Evolutionary conservation across 2,113 vertebrate species (phyloP).

Genomic region (Lophotis ruficrista): DNA sequence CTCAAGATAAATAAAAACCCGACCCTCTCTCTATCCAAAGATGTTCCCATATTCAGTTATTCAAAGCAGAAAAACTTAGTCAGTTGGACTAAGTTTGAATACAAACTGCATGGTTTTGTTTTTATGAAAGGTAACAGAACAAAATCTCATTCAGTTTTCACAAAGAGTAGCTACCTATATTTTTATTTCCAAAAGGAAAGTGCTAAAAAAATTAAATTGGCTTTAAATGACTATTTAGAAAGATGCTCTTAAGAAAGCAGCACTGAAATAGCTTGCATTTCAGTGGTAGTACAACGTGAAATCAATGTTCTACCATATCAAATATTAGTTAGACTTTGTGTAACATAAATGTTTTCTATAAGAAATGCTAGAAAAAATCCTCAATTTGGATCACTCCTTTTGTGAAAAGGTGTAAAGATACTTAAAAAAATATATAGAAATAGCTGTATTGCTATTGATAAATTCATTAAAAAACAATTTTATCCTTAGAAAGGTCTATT

Average conservation of each 20-base stretch:
- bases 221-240: not conserved
- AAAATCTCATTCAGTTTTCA: not conserved
- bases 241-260: not conserved
- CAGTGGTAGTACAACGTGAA: not conserved
- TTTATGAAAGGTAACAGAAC: not conserved
- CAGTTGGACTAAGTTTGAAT: not conserved
- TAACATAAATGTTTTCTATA: not conserved
- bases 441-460: not conserved
- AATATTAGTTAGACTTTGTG: not conserved
- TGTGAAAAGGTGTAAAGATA: not conserved
- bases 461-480: not conserved
- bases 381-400: not conserved
- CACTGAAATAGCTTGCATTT: not conserved
- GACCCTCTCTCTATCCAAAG: rapidly evolving
- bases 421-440: not conserved
- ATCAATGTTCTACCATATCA: not conserved
- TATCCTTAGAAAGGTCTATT: not conserved
- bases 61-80: not conserved
- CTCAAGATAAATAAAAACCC: too few relatives aligned
- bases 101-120: not conserved
- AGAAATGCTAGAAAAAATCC: not conserved
- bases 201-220: not conserved
- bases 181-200: not conserved
- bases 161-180: not conserved
- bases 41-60: not conserved